These are phyloP conservation scores for Syngnathus acus DNA, from an alignment of 2,797 vertebrate species.

Conservation along the genomic window DNA sequence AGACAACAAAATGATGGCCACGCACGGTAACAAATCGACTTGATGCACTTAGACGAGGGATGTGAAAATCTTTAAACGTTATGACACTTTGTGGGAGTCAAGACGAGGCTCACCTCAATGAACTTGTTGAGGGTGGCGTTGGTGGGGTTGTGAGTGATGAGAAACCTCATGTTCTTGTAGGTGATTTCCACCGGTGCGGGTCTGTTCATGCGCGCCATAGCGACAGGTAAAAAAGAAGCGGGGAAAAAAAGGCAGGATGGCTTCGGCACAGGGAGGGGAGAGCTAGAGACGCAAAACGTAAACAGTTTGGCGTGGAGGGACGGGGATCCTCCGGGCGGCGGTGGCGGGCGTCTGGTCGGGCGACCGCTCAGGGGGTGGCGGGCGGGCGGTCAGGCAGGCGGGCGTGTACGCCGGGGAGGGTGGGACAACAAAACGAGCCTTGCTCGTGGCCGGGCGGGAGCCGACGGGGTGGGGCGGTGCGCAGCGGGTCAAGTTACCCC, in stretches of 20 bases:
- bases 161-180: conserved; percentile 99
- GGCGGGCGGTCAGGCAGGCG: not conserved
- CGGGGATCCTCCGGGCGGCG: conserved; percentile 20
- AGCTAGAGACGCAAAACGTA: conserved; percentile 35
- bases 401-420: not conserved
- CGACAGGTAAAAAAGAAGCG: conserved; percentile 22
- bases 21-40: too few species aligned
- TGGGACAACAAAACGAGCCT: conserved; percentile 56
- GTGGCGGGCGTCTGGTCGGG: conserved; percentile 23
- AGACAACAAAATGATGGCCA: too few species aligned
- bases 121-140: conserved; percentile 99
- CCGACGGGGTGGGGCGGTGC: conserved; percentile 86
- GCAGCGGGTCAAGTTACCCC: conserved; percentile 91
- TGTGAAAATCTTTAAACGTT: too few species aligned
- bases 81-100: too few species aligned
- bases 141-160: conserved; percentile 99
- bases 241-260: conserved; percentile 36
- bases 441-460: conserved; percentile 80
- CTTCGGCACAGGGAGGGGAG: conserved; percentile 35
- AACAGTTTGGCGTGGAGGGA: conserved; percentile 22
- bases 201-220: conserved; percentile 99
- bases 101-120: conserved; percentile 84
- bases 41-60: too few species aligned
- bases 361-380: conserved; percentile 55
- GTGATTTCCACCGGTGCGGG: conserved; percentile 99